Percentiles rank a stretch among this genome's conserved stretches.
Evolutionary conservation across 2,797 vertebrate species (phyloP).

Genomic region (Intellagama lesueurii): DNA sequence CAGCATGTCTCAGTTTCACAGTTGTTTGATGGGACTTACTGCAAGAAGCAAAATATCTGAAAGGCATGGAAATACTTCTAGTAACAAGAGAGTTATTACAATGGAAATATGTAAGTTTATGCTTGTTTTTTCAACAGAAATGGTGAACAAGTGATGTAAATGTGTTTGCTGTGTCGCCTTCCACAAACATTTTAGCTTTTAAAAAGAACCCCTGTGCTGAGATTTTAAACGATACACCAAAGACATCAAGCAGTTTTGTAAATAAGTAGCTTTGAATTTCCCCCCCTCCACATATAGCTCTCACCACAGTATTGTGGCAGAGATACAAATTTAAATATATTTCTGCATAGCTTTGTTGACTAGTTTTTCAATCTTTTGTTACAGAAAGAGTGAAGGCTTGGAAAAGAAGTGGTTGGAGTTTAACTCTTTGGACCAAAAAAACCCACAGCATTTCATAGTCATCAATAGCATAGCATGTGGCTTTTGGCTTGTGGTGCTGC

Average conservation of each 20-base stretch:
- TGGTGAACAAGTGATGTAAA: not conserved
- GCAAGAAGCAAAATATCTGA: not conserved
- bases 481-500: not conserved
- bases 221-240: not conserved
- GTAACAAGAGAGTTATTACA: not conserved
- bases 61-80: not conserved
- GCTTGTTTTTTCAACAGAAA: not conserved
- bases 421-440: not conserved
- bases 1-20: not conserved
- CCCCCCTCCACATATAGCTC: not conserved
- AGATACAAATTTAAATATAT: not conserved
- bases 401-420: not conserved
- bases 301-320: not conserved
- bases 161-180: not conserved
- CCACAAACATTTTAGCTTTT: conserved; percentile 32
- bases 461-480: not conserved
- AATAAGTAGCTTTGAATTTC: not conserved
- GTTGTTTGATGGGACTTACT: not conserved
- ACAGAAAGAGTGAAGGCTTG: not conserved
- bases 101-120: not conserved
- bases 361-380: not conserved
- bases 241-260: not conserved
- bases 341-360: not conserved
- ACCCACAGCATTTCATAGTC: not conserved
- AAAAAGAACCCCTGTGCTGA: not conserved